phyloP scores from a whole-genome alignment of 53 echinoderm and acorn worm genomes.

The Luidia sarsii region DNA sequence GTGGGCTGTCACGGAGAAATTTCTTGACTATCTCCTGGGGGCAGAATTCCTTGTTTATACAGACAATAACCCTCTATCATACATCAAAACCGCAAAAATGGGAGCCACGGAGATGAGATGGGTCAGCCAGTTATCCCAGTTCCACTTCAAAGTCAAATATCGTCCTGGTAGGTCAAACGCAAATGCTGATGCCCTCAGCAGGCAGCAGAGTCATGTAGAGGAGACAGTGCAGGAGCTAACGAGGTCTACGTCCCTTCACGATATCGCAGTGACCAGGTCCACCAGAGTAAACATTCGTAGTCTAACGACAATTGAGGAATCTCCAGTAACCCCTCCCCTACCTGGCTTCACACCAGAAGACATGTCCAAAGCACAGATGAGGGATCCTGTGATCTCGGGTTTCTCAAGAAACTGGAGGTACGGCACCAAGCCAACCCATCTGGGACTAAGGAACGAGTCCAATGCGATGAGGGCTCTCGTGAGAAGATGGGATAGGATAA shows the following conservation, averaged over 20 bases:
- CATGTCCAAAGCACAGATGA: not conserved
- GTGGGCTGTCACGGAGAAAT: too few species aligned
- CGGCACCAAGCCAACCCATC: not conserved
- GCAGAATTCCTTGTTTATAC: slow-evolving; percentile 46
- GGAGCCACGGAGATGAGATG: slow-evolving; percentile 37
- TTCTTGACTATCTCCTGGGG: slow-evolving; percentile 5
- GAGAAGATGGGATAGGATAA: not conserved
- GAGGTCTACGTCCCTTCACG: not conserved
- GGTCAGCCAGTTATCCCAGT: slow-evolving; percentile 58
- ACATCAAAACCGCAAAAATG: not conserved
- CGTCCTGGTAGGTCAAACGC: slow-evolving; percentile 34
- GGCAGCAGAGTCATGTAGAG: slow-evolving; percentile 41
- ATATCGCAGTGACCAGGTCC: not conserved
- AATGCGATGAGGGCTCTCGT: not conserved
- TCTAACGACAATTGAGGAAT: not conserved
- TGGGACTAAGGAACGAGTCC: not conserved
- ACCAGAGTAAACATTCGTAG: not conserved
- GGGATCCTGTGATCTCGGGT: not conserved
- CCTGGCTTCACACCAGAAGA: not conserved
- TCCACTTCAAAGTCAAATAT: slow-evolving; percentile 39
- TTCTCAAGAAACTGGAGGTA: not conserved
- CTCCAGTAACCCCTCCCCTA: not conserved
- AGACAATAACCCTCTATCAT: slow-evolving; percentile 52
- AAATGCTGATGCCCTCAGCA: slow-evolving; percentile 56
- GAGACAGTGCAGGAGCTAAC: not conserved